Conservation (phyloP, 1,140 invertebrate species). For the Neodiprion pinetum region DNA sequence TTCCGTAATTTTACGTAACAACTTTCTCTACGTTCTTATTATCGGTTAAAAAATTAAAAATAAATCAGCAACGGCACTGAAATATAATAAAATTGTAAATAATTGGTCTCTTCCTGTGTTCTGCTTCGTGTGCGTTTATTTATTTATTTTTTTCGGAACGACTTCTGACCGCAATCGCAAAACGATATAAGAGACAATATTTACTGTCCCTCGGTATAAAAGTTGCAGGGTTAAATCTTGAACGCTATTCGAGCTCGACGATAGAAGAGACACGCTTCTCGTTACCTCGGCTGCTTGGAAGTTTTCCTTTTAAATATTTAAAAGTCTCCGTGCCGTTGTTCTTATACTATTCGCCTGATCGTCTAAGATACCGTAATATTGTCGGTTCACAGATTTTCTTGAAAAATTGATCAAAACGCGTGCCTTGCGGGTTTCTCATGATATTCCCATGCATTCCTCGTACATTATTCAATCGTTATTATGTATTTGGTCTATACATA, state of each 20-base stretch:
- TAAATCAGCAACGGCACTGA: too few relatives aligned
- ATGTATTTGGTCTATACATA: too few relatives aligned
- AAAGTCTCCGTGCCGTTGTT: neutral
- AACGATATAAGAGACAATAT: neutral
- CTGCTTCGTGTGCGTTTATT: neutral
- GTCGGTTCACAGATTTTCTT: neutral
- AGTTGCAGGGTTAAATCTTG: neutral
- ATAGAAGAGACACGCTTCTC: neutral
- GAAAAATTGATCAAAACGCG: neutral
- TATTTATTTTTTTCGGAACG: neutral
- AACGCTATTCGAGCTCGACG: neutral
- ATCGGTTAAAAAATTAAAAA: too few relatives aligned
- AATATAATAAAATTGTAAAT: too few relatives aligned
- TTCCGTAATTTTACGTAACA: too few relatives aligned
- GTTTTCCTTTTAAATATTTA: neutral
- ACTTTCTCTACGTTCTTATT: too few relatives aligned
- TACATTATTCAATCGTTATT: too few relatives aligned
- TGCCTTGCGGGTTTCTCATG: neutral
- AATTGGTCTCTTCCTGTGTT: too few relatives aligned
- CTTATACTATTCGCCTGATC: too few relatives aligned
- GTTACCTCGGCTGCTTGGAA: neutral
- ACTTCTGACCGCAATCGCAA: neutral
- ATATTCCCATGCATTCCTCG: too few relatives aligned
- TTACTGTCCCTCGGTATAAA: neutral
- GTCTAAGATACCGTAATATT: too few relatives aligned